Percentiles rank a stretch among this genome's conserved stretches.
These are phyloP conservation scores for Gryllus longicercus DNA, from an alignment of 2,888 invertebrate genomes.

Conservation along the genomic window DNA sequence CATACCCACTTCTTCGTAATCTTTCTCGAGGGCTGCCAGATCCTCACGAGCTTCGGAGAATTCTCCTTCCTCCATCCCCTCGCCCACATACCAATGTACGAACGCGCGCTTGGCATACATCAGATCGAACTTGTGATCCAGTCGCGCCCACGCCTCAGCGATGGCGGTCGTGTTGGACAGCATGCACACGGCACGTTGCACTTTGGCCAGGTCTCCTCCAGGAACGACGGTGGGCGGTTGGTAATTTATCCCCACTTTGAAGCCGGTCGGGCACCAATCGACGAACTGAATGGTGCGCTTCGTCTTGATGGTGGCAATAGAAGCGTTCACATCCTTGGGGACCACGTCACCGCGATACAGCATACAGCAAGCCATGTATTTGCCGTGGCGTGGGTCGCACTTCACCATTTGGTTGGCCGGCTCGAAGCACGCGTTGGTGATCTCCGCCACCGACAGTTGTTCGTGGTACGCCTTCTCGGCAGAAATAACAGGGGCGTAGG, in stretches of 20 bases:
- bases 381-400: slow-evolving; percentile 88
- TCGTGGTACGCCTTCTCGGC: slow-evolving; percentile 94
- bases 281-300: slow-evolving; percentile 50
- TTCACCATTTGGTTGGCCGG: slow-evolving; percentile 95
- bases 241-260: slow-evolving; percentile 51
- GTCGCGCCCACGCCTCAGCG: slow-evolving; percentile 63
- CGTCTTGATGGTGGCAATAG: slow-evolving; percentile 45
- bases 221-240: slow-evolving; percentile 51
- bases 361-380: slow-evolving; percentile 96
- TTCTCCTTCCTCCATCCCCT: slow-evolving; percentile 59
- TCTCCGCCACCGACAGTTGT: slow-evolving; percentile 85
- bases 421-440: slow-evolving; percentile 94
- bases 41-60: slow-evolving; percentile 81
- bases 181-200: slow-evolving; percentile 64
- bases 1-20: slow-evolving; percentile 74
- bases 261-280: slow-evolving; percentile 48
- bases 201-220: slow-evolving; percentile 56
- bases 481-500: slow-evolving; percentile 57
- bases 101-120: slow-evolving; percentile 68
- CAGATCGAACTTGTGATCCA: slow-evolving; percentile 66
- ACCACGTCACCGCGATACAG: slow-evolving; percentile 53
- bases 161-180: slow-evolving; percentile 65
- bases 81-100: slow-evolving; percentile 75
- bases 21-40: slow-evolving; percentile 74
- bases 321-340: slow-evolving; percentile 54